A percentile compares a stretch with the other conserved stretches of the same genome.
phyloP scores from a whole-genome alignment of 2,797 vertebrate species.

The Chaetodon trifasciatus region DNA sequence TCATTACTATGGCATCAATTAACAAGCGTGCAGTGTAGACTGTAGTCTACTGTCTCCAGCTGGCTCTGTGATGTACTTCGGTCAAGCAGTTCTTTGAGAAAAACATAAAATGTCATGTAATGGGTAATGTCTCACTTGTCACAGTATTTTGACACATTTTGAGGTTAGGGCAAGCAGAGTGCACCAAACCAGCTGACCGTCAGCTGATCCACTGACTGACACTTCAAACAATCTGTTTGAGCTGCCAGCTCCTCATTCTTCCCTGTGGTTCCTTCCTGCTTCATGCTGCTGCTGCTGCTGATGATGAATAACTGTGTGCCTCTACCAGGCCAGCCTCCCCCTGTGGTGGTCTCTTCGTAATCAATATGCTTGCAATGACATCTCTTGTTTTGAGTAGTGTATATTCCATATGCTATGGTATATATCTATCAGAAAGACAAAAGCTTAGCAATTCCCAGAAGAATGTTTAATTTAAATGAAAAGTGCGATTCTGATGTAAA shows the following conservation, averaged over 20 bases:
- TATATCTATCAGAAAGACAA: conserved; percentile 6
- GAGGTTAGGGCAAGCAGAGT: conserved; percentile 43
- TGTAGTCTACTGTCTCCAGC: neutral
- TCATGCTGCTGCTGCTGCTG: conserved; percentile 10
- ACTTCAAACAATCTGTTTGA: conserved; percentile 49
- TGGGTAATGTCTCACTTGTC: neutral
- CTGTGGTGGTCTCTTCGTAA: neutral
- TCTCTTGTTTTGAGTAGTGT: conserved; percentile 15
- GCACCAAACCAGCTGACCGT: conserved; percentile 43
- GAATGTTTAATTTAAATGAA: conserved; percentile 27
- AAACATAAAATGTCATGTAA: neutral
- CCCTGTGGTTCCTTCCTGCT: conserved; percentile 45
- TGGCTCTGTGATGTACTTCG: too few species aligned
- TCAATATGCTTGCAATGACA: conserved; percentile 10
- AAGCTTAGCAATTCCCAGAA: conserved; percentile 25
- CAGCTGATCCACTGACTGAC: conserved; percentile 58
- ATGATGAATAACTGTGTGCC: conserved; percentile 35
- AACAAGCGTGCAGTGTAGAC: neutral
- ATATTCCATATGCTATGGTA: conserved; percentile 18
- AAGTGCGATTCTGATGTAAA: conserved; percentile 34
- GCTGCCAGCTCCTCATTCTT: conserved; percentile 43
- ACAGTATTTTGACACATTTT: conserved; percentile 42
- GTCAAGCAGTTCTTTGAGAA: neutral
- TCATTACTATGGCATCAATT: neutral
- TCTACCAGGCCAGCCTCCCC: neutral